Percentiles rank a stretch among this genome's conserved stretches.
These are phyloP conservation scores for Platorchestia sp. DNA, from an alignment of 1,140 invertebrate species.

Conservation along the genomic window DNA sequence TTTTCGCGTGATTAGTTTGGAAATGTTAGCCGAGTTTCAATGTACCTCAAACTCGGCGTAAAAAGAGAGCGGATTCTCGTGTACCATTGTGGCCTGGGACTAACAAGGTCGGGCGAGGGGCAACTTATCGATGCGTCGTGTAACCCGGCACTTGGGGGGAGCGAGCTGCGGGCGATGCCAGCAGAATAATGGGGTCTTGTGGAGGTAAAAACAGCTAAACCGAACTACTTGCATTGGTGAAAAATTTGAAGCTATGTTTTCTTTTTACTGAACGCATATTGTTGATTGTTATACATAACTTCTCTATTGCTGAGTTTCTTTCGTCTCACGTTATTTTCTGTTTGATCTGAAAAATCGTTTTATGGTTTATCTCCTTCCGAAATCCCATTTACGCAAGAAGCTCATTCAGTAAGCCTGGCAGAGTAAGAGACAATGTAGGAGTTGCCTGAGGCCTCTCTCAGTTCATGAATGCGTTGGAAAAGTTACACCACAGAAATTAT, in stretches of 20 bases:
- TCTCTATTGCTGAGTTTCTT: background rate
- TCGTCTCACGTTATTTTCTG: background rate
- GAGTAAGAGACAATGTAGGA: background rate
- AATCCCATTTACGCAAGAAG: too few species aligned
- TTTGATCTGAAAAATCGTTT: too few species aligned
- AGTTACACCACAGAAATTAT: background rate
- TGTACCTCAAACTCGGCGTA: conserved; percentile 31
- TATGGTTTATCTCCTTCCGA: too few species aligned
- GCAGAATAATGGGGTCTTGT: background rate
- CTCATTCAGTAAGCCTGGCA: too few species aligned
- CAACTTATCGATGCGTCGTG: background rate
- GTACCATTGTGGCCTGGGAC: conserved; percentile 13
- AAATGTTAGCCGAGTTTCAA: conserved; percentile 37
- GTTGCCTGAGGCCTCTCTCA: background rate
- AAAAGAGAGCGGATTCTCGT: background rate
- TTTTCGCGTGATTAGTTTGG: conserved; percentile 38
- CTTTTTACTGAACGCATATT: background rate
- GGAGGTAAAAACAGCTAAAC: background rate
- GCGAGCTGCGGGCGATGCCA: background rate
- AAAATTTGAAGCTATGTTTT: background rate
- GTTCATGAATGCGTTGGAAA: background rate
- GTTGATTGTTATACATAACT: background rate
- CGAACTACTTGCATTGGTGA: background rate
- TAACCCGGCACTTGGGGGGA: background rate
- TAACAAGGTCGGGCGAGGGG: background rate